Evolutionary conservation across 2,113 vertebrate species (phyloP).

Genomic region (Xiphorhynchus elegans): DNA sequence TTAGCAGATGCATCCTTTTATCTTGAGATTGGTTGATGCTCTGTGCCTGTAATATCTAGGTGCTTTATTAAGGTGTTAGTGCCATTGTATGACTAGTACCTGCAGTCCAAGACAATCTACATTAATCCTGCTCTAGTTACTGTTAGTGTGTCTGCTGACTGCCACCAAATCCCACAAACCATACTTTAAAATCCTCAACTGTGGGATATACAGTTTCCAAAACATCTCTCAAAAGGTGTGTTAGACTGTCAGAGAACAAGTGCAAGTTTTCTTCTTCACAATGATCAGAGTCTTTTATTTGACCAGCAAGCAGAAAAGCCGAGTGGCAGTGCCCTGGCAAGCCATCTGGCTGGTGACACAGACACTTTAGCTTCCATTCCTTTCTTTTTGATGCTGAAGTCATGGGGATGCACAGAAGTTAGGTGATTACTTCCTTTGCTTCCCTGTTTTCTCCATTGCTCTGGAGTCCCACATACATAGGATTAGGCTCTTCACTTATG

Average conservation of each 20-base stretch:
- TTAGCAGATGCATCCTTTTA: not conserved
- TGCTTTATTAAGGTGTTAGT: not conserved
- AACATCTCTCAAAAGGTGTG: not conserved
- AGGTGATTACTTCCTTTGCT: not conserved
- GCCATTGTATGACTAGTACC: not conserved
- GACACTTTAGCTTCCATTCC: not conserved
- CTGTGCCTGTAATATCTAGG: not conserved
- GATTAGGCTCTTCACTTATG: not conserved
- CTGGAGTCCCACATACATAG: not conserved
- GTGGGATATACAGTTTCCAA: not conserved
- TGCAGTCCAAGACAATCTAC: not conserved
- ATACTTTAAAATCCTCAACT: not conserved
- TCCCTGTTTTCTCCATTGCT: not conserved
- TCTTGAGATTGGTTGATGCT: not conserved
- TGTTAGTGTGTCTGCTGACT: not conserved
- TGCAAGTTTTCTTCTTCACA: not conserved
- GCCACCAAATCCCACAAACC: not conserved
- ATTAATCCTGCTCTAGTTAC: not conserved
- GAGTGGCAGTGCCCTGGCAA: rapidly evolving
- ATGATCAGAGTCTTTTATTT: not conserved
- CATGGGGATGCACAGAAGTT: not conserved
- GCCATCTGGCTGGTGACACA: rapidly evolving
- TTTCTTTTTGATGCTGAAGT: not conserved
- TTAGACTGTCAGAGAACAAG: not conserved
- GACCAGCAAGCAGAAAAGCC: not conserved